Conservation (phyloP, 2,888 invertebrate species). For the Kuschelorhynchus macadamiae region DNA sequence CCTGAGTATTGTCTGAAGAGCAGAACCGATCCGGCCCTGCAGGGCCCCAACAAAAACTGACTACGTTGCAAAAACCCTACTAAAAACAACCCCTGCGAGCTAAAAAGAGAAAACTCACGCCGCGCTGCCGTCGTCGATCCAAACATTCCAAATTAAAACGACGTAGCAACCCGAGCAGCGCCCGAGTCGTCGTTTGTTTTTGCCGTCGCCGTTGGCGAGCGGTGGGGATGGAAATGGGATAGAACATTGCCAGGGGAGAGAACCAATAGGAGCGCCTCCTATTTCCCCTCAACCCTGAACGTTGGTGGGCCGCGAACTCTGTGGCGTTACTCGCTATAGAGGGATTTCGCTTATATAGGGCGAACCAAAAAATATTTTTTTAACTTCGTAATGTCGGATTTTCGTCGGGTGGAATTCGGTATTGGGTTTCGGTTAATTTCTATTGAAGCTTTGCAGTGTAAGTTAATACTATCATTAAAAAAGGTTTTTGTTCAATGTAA, state of each 20-base stretch:
- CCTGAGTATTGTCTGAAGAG: conserved; percentile 12
- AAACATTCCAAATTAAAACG: conserved; percentile 61
- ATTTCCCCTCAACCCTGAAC: conserved; percentile 6
- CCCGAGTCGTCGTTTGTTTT: conserved; percentile 48
- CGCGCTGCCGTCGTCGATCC: conserved; percentile 56
- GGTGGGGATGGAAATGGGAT: conserved; percentile 58
- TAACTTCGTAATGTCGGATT: neutral
- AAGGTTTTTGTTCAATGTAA: too few relatives aligned
- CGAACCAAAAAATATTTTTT: conserved; percentile 14
- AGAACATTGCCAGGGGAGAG: conserved; percentile 25
- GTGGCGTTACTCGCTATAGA: conserved; percentile 16
- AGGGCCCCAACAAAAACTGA: conserved; percentile 56
- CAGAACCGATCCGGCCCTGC: conserved; percentile 16
- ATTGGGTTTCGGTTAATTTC: too few relatives aligned
- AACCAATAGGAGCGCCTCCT: conserved; percentile 30
- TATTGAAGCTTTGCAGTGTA: too few relatives aligned
- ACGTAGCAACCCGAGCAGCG: conserved; percentile 56
- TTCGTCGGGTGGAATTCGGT: too few relatives aligned
- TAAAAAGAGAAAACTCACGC: conserved; percentile 59
- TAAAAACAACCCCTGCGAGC: conserved; percentile 57
- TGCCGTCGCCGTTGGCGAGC: conserved; percentile 38
- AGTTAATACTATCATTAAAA: too few relatives aligned
- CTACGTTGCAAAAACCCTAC: conserved; percentile 60
- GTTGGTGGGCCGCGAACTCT: conserved; percentile 25
- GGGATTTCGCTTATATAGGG: conserved; percentile 27